Evolutionary conservation across 1,140 invertebrate species (phyloP).

Genomic region (Tetranychus urticae): DNA sequence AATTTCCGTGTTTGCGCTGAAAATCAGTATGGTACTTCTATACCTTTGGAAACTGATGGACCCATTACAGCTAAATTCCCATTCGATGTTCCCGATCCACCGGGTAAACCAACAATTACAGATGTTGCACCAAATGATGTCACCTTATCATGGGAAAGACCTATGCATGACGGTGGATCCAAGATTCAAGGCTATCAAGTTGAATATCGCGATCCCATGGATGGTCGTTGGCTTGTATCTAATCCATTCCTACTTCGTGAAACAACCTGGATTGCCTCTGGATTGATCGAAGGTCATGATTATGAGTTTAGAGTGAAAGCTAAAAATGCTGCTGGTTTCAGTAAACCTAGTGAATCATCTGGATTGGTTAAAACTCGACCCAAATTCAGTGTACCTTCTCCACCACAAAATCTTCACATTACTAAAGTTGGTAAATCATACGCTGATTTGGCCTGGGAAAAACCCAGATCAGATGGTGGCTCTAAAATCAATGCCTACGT

Average conservation of each 20-base stretch:
- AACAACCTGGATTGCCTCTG: conserved; percentile 53
- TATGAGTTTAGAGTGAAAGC: conserved; percentile 93
- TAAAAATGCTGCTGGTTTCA: conserved; percentile 83
- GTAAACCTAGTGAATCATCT: conserved; percentile 50
- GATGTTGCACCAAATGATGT: conserved; percentile 91
- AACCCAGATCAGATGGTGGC: conserved; percentile 74
- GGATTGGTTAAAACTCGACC: conserved; percentile 83
- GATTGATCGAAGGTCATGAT: conserved; percentile 77
- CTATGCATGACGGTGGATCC: conserved; percentile 71
- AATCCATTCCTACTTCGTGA: conserved; percentile 44
- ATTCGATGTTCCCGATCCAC: conserved; percentile 73
- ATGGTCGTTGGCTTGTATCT: conserved; percentile 49
- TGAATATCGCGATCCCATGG: not conserved
- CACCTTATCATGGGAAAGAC: conserved; percentile 79
- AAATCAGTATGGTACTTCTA: conserved; percentile 87
- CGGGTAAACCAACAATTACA: conserved; percentile 60
- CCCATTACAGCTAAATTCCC: conserved; percentile 82
- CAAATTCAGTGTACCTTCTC: conserved; percentile 60
- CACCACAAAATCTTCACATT: conserved; percentile 50
- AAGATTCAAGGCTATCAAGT: conserved; percentile 54
- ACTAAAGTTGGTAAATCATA: conserved; percentile 49
- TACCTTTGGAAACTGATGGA: conserved; percentile 58
- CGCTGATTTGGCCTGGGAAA: conserved; percentile 59
- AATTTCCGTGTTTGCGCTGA: conserved; percentile 88
- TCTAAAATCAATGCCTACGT: conserved; percentile 76